Evolutionary conservation across 2,113 vertebrate species (phyloP).

Genomic region (Cebus imitator): DNA sequence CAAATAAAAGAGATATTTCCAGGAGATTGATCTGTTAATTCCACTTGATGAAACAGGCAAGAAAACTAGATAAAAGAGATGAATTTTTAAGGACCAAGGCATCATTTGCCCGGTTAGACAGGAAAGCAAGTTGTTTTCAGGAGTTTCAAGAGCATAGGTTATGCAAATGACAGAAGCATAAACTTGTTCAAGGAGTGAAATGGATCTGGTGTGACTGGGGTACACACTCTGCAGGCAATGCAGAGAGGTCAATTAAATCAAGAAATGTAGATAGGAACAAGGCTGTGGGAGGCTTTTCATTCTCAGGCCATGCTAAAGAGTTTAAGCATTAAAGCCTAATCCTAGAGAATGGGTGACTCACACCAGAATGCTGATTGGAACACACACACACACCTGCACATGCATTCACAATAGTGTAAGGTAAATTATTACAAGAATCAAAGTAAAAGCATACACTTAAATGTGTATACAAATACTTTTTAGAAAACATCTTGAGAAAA

Average conservation of each 20-base stretch:
- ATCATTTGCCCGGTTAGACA: neutral
- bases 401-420: neutral
- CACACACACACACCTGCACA: neutral
- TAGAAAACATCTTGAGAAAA: neutral
- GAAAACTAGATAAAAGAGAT: neutral
- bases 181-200: neutral
- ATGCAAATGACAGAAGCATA: neutral
- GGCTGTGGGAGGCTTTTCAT: neutral
- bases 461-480: neutral
- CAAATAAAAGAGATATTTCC: neutral
- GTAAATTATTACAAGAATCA: neutral
- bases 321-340: neutral
- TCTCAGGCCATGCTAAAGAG: neutral
- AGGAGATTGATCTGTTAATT: neutral
- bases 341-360: neutral
- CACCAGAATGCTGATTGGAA: neutral
- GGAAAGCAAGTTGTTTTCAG: neutral
- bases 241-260: neutral
- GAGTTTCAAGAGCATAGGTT: neutral
- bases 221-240: neutral
- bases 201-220: neutral
- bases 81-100: neutral
- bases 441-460: neutral
- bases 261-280: neutral
- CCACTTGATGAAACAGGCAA: neutral